Conservation (phyloP, 1,140 invertebrate genomes). For the Asobara japonica region DNA sequence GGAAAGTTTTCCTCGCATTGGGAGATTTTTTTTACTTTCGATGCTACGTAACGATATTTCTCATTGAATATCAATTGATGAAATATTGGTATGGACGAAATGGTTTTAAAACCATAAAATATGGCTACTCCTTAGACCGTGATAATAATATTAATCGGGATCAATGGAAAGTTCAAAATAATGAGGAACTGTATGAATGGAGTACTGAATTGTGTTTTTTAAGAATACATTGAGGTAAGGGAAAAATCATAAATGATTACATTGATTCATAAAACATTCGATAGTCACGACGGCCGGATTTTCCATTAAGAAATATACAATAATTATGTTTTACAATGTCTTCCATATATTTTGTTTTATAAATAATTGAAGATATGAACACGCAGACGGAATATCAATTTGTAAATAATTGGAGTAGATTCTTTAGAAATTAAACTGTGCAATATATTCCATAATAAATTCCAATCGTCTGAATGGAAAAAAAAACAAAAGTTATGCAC, state of each 20-base stretch:
- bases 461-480: not conserved
- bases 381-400: constrained; percentile 16
- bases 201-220: not conserved
- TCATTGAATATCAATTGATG: not conserved
- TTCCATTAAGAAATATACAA: constrained; percentile 9
- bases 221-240: not conserved
- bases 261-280: constrained; percentile 20
- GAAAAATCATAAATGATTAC: constrained; percentile 25
- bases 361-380: constrained; percentile 14
- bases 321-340: constrained; percentile 6
- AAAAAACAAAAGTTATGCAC: not conserved
- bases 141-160: constrained; percentile 31
- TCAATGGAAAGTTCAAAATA: constrained; percentile 15
- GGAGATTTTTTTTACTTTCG: too few species aligned
- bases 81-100: constrained; percentile 13
- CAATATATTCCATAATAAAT: not conserved
- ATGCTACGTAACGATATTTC: not conserved
- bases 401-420: not conserved
- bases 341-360: not conserved
- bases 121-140: constrained; percentile 42
- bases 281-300: constrained; percentile 29
- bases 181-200: not conserved
- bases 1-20: too few species aligned
- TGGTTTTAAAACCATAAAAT: constrained; percentile 50
- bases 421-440: not conserved